phyloP scores from a whole-genome alignment of 2,113 vertebrate species.

The Caranx melampygus region DNA sequence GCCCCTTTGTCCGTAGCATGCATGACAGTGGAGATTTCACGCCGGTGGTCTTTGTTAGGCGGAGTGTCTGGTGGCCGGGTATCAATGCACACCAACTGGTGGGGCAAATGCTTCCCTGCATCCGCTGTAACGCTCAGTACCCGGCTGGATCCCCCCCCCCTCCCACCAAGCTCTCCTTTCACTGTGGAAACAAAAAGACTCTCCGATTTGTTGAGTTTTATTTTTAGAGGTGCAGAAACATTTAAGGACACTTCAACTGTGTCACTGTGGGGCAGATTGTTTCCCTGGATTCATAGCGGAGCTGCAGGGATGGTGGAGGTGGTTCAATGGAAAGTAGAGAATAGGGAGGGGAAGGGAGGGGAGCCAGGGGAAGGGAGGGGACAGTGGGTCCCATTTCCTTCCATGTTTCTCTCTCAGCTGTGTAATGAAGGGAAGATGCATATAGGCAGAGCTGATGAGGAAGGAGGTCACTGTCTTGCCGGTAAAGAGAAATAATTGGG shows the following conservation, averaged over 20 bases:
- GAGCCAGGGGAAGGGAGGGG: constrained; percentile 63
- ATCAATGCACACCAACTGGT: constrained; percentile 66
- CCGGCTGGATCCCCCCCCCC: neutral
- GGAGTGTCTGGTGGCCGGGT: constrained; percentile 53
- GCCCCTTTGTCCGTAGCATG: constrained; percentile 28
- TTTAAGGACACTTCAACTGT: neutral
- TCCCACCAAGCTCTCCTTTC: neutral
- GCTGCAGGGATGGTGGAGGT: constrained; percentile 53
- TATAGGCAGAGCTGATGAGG: constrained; percentile 34
- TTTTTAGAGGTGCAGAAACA: neutral
- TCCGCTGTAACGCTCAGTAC: constrained; percentile 33
- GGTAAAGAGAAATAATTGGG: constrained; percentile 19
- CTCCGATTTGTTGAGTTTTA: neutral
- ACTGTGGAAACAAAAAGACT: neutral
- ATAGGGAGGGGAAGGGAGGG: constrained; percentile 66
- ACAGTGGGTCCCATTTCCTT: constrained; percentile 72
- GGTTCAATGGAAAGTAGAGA: constrained; percentile 66
- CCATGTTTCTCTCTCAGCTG: constrained; percentile 66
- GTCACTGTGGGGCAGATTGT: constrained; percentile 36
- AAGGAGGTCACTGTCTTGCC: constrained; percentile 44
- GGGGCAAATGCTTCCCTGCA: constrained; percentile 62
- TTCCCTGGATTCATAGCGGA: constrained; percentile 58
- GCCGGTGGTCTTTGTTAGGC: constrained; percentile 75
- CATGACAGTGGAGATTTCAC: constrained; percentile 50
- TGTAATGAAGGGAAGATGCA: constrained; percentile 58